Percentiles rank a stretch among this genome's conserved stretches.
Conservation (phyloP, 2,888 invertebrate species). For the Thysanoteuthis rhombus region DNA sequence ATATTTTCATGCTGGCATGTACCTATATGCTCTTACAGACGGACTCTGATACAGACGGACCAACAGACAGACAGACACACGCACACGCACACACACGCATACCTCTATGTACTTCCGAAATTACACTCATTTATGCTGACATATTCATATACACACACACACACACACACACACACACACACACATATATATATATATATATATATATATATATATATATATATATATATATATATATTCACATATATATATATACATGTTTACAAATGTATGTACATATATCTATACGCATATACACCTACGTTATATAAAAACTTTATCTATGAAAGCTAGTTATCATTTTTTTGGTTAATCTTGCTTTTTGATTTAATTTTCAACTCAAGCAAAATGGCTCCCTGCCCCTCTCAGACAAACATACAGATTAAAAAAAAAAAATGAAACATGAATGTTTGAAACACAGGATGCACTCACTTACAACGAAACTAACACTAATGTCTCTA, state of each 20-base stretch:
- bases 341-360: neutral
- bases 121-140: neutral
- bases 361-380: neutral
- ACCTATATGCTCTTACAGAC: too few species aligned
- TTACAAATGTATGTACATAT: neutral
- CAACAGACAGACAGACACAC: too few species aligned
- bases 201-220: neutral
- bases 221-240: neutral
- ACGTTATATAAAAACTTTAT: too few species aligned
- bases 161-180: neutral
- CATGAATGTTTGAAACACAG: neutral
- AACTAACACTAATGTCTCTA: neutral
- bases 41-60: too few species aligned
- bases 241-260: neutral
- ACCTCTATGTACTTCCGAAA: too few species aligned
- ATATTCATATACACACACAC: neutral
- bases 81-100: too few species aligned
- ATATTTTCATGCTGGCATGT: too few species aligned
- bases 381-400: neutral
- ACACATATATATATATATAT: too few species aligned
- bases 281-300: neutral
- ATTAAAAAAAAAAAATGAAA: too few species aligned
- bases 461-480: neutral
- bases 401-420: neutral
- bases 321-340: neutral